Conservation (phyloP, 2,113 vertebrate species). For the Hydrochoerus hydrochaeris region DNA sequence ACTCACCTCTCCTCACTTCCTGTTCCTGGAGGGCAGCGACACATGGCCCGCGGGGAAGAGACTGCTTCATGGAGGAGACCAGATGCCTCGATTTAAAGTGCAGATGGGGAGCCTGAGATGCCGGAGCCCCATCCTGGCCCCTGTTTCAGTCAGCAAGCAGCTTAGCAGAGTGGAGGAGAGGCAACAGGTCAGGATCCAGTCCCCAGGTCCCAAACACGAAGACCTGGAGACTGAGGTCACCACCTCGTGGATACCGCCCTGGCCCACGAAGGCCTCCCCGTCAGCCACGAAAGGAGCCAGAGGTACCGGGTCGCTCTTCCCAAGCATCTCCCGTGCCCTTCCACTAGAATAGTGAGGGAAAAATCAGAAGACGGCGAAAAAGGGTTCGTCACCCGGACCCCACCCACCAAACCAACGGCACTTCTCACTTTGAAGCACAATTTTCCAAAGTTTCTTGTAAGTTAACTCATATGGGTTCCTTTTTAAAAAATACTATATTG, state of each 20-base stretch:
- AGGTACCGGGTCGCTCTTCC: neutral
- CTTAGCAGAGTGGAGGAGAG: neutral
- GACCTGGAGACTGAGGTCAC: neutral
- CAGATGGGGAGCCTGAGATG: neutral
- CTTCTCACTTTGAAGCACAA: neutral
- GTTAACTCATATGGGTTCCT: neutral
- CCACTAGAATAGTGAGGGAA: neutral
- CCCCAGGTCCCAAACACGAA: neutral
- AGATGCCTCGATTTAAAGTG: neutral
- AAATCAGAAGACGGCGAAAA: slow-evolving; percentile 23
- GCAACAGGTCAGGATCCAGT: neutral
- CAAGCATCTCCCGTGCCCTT: neutral
- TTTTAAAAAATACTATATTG: neutral
- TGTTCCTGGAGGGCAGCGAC: neutral
- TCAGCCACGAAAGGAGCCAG: neutral
- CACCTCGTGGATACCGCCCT: neutral
- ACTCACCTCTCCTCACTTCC: neutral
- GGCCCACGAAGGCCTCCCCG: neutral
- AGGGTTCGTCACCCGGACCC: neutral
- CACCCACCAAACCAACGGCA: neutral
- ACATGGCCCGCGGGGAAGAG: neutral
- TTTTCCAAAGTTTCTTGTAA: neutral
- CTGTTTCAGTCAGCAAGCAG: neutral
- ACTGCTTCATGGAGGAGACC: neutral
- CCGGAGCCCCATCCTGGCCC: neutral